A percentile compares a stretch with the other conserved stretches of the same genome.
phyloP scores from a whole-genome alignment of 2,113 vertebrate genomes.

The Odobenus rosmarus region DNA sequence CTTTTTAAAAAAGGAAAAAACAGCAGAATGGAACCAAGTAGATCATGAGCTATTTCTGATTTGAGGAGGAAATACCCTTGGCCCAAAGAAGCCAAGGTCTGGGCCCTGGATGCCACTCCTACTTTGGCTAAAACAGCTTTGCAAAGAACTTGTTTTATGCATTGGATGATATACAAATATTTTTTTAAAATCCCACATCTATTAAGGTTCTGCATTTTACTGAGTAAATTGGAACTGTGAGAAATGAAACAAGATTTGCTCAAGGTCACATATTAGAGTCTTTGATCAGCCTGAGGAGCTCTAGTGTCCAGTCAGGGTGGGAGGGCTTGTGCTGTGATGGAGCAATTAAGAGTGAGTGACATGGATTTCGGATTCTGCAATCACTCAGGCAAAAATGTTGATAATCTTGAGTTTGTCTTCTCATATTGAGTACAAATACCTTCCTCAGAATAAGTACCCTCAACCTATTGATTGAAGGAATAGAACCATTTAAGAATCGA shows the following conservation, averaged over 20 bases:
- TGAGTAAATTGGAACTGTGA: neutral
- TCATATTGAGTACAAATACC: neutral
- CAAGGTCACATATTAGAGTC: neutral
- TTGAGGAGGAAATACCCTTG: neutral
- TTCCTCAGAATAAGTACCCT: neutral
- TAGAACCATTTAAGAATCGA: neutral
- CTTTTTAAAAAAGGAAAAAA: neutral
- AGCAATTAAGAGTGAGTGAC: neutral
- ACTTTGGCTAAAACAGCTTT: neutral
- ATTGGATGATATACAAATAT: neutral
- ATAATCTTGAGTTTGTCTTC: neutral
- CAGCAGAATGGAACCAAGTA: neutral
- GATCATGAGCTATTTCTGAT: neutral
- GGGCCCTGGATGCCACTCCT: accelerated
- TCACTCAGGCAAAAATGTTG: neutral
- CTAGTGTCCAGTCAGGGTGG: neutral
- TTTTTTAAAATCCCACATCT: neutral
- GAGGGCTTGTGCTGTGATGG: accelerated
- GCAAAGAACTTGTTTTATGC: neutral
- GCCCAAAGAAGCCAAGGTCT: neutral
- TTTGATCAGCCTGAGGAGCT: neutral
- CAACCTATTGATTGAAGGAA: neutral
- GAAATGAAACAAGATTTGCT: neutral
- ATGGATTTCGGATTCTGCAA: neutral
- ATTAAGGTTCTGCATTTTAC: neutral